Base-by-base conservation (phyloP, 2,888 invertebrate genomes). In the Hybos culiciformis region DNA sequence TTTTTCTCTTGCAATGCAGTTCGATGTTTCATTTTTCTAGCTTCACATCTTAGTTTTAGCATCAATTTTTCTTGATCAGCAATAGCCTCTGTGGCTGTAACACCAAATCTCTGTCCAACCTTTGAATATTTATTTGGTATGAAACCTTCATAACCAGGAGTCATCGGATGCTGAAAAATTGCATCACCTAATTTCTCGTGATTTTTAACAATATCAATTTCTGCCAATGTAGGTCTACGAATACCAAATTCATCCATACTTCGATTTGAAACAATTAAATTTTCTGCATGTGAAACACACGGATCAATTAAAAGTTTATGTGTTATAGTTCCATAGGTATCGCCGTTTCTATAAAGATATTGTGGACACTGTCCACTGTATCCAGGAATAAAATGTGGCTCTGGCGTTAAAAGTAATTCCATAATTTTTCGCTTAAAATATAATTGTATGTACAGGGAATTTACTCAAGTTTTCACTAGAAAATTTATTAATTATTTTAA, bases 351-450 rank as follows among this genome's bases (percentile, higher is more conserved):
- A 58, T 76, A 83, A 46, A 77, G 77, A 64, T 79, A 80, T 54
- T 82, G 80, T 1, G 83, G 82, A 55, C 80, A 81, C 56, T 80
- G 80, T 31, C 85, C 85, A 3, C 82, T 78, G 60, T 85, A 84
- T 81, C 83, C 82, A 38, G 83, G 83, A 48, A 82, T 75, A 48
- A 77, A 77, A 63, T 82, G 81, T 1, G 83, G 82, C 55, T 81
- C 75, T 24, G 80, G 76, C 23, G 80, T 78, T 50, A 53, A 54
- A 5, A 56, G 48, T 39, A 29, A 29, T 12, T 29, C 29, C 29
- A 29, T 29, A n/a, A n/a, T 29, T 26, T 26, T n/a, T n/a, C n/a
- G n/a, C n/a, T n/a, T n/a, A n/a, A n/a, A n/a, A n/a, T n/a, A n/a
- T n/a, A n/a, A n/a, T n/a, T n/a, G n/a, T n/a, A n/a, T n/a, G n/a